Base-by-base conservation (phyloP, 2,113 vertebrate genomes). In the Sylvia atricapilla region DNA sequence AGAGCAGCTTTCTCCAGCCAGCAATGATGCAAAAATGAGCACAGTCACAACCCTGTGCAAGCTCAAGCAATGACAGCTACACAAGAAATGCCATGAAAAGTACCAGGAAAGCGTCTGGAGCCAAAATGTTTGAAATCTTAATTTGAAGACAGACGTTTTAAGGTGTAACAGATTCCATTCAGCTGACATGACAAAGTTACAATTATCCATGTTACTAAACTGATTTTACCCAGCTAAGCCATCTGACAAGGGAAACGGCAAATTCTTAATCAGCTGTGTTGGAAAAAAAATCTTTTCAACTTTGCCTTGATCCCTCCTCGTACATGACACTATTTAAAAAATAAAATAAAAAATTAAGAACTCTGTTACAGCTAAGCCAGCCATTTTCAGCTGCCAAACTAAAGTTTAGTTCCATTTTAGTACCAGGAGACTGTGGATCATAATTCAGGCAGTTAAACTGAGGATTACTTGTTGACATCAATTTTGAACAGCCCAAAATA, bases 381-480 rank as follows among this genome's bases (percentile, higher is more conserved):
- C 64, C 94, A 95, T 93, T 94, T 96, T 79, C 90, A 81, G 59
- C 22, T 92, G 87, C 78, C 95, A 88, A 96, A 92, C 56, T 83
- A 10, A 91, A 95, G 74, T 93, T 94, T 78, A 87, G 82, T 30
- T 92, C 92, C 92, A 93, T 95, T 96, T 96, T 64, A 95, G 84
- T 84, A 94, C 53, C 69, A 72, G 69, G 44, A 95, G 63, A 68
- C 64, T 53, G 47, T 18, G 84, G 62, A 67, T 80, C 81, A 66
- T 67, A 90, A 93, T 41, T 87, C 76, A 64, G 16, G 21, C n/a
- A 64, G 60, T 93, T 90, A 87, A 96, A 92, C 39, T 22, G 64
- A 74, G 53, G 47, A 84, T 94, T 95, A 90, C 59, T 92, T 90
- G 85, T 78, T 96, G 92, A 90, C 83, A 84, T 47, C 53, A 35